Percentiles rank a stretch among this genome's conserved stretches.
Conservation (phyloP, 2,888 invertebrate species). For the Tigriopus californicus region DNA sequence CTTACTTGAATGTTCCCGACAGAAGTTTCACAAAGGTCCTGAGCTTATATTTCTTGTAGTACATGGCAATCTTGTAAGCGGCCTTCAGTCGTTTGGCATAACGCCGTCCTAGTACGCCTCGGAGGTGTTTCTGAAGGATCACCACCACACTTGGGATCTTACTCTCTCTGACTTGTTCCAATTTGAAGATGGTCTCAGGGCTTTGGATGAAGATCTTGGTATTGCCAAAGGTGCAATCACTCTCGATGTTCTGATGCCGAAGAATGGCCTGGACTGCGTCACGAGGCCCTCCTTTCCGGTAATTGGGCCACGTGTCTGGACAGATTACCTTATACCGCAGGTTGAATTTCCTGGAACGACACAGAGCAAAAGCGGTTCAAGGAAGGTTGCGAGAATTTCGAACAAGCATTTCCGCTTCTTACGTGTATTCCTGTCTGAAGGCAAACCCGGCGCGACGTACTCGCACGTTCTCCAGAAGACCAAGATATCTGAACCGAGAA, state of each 20-base stretch:
- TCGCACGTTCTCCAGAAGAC: constrained; percentile 82
- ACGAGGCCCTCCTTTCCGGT: constrained; percentile 79
- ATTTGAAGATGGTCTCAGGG: constrained; percentile 68
- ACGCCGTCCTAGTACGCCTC: constrained; percentile 57
- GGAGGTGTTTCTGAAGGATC: constrained; percentile 84
- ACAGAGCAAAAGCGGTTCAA: no score
- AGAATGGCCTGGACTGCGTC: constrained; percentile 57
- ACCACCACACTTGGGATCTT: constrained; percentile 78
- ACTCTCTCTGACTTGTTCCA: constrained; percentile 44
- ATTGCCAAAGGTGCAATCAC: constrained; percentile 81
- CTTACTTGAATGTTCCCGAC: constrained; percentile 39
- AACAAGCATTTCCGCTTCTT: no score
- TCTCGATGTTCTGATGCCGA: constrained; percentile 49
- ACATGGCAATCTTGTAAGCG: constrained; percentile 53
- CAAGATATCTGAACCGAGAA: constrained; percentile 44
- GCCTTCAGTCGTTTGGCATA: constrained; percentile 70
- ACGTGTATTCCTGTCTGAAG: constrained; percentile 78
- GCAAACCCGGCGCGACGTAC: constrained; percentile 93
- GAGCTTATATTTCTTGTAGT: constrained; percentile 59
- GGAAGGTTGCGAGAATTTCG: no score
- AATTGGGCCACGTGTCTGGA: constrained; percentile 72
- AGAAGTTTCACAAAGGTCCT: constrained; percentile 47
- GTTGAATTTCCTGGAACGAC: constrained; percentile 18
- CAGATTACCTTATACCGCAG: constrained; percentile 86
- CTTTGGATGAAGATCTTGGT: constrained; percentile 90